Base-by-base conservation (phyloP, 2,888 invertebrate species). In the Hemicrepidius hirtus region DNA sequence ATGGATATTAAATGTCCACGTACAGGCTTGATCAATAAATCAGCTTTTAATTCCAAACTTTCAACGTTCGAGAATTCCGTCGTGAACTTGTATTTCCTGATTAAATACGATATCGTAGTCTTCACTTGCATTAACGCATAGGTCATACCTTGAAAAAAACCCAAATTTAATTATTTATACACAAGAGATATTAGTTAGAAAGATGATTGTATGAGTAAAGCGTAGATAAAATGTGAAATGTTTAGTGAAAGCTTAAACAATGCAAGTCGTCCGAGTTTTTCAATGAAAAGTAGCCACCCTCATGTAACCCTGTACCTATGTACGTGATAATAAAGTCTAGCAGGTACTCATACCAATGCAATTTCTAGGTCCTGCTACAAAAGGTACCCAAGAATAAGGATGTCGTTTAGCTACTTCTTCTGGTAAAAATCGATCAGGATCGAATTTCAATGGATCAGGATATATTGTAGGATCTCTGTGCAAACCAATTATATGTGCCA, bases 381-480 rank as follows among this genome's bases (percentile, higher is more conserved):
- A 69, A n/a, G 69, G 69, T 13, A 69, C 37, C 3, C 20, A 69
- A 13, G 50, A 20, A 18, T 35, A 60, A 6, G 60, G 68, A 18
- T 40, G 40, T 0, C 69, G 20, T 41, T 69, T 69, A 1, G 69
- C 62, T n/a, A 49, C 24, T 12, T 69, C 63, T 55, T 69, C 63
- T 0, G 69, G 69, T 10, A 62, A 13, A 63, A 69, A 69, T 6
- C 69, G 63, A 12, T 62, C 62, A 4, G 69, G 69, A 41, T 69
- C 69, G 20, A 69, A 69, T 32, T 32, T 53, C 37, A 69, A 20
- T 0, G 69, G 69, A 0, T 69, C 55, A 0, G 62, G 41, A 50
- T 24, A 69, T 4, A 41, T 1, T 0, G 46, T 40, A 24, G 63
- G 55, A 46, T 69, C 28, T 32, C 69, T n/a, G 13, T 69, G 69